These are phyloP conservation scores for Ephialtes manifestator DNA, from an alignment of 2,888 invertebrate genomes.

Conservation along the genomic window DNA sequence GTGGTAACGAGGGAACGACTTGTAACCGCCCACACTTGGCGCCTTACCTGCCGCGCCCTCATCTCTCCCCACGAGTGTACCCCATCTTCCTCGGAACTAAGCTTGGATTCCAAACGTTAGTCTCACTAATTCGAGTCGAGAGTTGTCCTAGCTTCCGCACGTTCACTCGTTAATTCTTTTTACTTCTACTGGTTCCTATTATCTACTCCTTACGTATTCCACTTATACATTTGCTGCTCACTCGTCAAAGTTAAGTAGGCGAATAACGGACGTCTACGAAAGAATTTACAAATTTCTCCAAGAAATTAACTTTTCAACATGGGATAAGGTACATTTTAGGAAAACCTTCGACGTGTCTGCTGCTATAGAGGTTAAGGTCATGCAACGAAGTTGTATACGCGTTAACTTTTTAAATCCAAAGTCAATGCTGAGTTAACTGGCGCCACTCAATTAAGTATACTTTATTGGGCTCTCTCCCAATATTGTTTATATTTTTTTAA, in stretches of 20 bases:
- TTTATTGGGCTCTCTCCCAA: no score
- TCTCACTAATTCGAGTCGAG: slow-evolving; percentile 41
- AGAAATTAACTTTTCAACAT: slow-evolving; percentile 1
- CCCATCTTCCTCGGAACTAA: slow-evolving; percentile 54
- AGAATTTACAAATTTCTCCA: background rate
- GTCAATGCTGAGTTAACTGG: no score
- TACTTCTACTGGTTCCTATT: background rate
- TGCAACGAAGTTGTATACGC: background rate
- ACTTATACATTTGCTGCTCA: background rate
- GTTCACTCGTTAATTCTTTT: background rate
- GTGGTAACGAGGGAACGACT: slow-evolving; percentile 80
- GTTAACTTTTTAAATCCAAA: no score
- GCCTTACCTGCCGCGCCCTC: slow-evolving; percentile 69
- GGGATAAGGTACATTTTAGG: background rate
- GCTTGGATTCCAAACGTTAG: slow-evolving; percentile 60
- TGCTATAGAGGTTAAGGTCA: background rate
- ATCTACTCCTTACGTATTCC: background rate
- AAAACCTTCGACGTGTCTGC: background rate
- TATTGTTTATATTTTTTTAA: no score
- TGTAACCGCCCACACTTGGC: slow-evolving; percentile 77
- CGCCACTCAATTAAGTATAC: no score
- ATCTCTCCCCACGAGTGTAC: slow-evolving; percentile 3
- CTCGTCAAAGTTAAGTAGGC: background rate
- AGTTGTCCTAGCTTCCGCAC: slow-evolving; percentile 9
- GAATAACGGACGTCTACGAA: background rate